Conservation (phyloP, 2,113 vertebrate species). For the Agelaius phoeniceus region DNA sequence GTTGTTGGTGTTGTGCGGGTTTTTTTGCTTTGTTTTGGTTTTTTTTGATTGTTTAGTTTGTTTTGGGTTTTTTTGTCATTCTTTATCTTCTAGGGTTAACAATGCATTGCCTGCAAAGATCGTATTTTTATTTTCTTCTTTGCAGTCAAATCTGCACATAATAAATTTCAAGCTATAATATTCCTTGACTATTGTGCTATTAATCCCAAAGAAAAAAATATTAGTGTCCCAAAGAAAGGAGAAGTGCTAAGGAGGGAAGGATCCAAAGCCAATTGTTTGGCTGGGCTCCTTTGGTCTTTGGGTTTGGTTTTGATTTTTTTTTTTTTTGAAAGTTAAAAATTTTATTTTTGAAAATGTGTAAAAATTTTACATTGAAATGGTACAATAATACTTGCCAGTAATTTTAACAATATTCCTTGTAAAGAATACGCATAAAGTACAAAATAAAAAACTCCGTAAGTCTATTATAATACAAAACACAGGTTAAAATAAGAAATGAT, state of each 20-base stretch:
- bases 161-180: neutral
- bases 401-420: slow-evolving; percentile 91
- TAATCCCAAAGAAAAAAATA: neutral
- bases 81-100: neutral
- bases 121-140: neutral
- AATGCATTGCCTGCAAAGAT: neutral
- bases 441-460: slow-evolving; percentile 76
- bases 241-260: slow-evolving; percentile 33
- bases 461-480: slow-evolving; percentile 89
- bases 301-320: neutral
- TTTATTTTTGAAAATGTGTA: slow-evolving; percentile 87
- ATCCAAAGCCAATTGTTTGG: slow-evolving; percentile 20
- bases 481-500: slow-evolving; percentile 85
- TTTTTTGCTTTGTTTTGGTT: no score
- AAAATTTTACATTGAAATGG: slow-evolving; percentile 94
- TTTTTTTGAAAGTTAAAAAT: slow-evolving; percentile 82
- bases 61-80: neutral
- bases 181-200: neutral
- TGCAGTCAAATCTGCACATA: neutral
- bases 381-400: slow-evolving; percentile 89
- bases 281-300: slow-evolving; percentile 7
- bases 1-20: neutral
- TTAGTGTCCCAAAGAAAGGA: neutral
- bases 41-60: neutral
- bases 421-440: slow-evolving; percentile 90